Percentiles rank a stretch among this genome's conserved stretches.
phyloP scores from a whole-genome alignment of 2,113 vertebrate species.

The Menidia beryllina region DNA sequence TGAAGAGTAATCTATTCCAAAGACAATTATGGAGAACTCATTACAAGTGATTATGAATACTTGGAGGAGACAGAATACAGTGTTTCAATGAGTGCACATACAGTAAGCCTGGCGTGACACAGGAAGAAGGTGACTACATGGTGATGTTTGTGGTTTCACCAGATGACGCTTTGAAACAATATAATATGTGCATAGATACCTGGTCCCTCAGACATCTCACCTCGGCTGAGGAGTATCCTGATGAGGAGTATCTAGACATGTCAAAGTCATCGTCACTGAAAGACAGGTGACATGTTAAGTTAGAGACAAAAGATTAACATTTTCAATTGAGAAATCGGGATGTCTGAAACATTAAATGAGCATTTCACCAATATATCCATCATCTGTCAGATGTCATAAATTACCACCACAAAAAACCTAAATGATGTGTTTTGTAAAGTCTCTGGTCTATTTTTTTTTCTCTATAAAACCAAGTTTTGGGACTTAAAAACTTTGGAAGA shows the following conservation, averaged over 20 bases:
- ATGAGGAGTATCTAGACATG: constrained; percentile 99
- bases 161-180: constrained; percentile 60
- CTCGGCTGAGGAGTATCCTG: constrained; percentile 99
- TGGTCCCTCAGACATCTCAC: constrained; percentile 91
- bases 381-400: too few species aligned
- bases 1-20: constrained; percentile 17
- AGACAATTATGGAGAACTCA: constrained; percentile 19
- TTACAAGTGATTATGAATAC: constrained; percentile 15
- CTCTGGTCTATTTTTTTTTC: too few species aligned
- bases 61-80: neutral
- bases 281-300: constrained; percentile 44
- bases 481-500: too few species aligned
- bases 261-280: constrained; percentile 98
- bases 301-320: neutral
- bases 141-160: constrained; percentile 56
- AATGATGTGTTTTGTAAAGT: neutral
- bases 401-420: too few species aligned
- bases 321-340: too few species aligned
- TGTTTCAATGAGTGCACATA: constrained; percentile 37
- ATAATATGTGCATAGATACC: constrained; percentile 79
- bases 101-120: constrained; percentile 53
- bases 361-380: too few species aligned
- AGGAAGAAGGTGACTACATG: constrained; percentile 62
- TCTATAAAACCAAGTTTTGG: too few species aligned
- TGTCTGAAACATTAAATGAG: too few species aligned